phyloP scores from a whole-genome alignment of 2,113 vertebrate species.

The Malurus melanocephalus region DNA sequence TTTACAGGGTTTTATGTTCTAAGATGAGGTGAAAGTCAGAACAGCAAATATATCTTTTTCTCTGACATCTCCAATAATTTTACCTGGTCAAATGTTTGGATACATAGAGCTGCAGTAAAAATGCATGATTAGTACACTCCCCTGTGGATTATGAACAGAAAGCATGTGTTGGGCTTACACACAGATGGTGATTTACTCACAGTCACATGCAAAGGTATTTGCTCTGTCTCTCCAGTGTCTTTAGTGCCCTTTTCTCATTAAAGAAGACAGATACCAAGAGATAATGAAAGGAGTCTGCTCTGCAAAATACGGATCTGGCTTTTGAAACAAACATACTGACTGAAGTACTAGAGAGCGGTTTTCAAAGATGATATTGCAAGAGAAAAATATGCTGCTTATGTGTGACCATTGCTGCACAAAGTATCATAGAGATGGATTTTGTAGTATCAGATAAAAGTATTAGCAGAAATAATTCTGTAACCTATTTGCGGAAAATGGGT shows the following conservation, averaged over 20 bases:
- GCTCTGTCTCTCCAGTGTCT: conserved; percentile 7
- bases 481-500: not conserved
- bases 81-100: conserved; percentile 42
- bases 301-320: not conserved
- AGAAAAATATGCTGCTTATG: not conserved
- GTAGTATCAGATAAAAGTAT: not conserved
- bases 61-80: conserved; percentile 39
- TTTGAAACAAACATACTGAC: not conserved
- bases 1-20: conserved; percentile 42
- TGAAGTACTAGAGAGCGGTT: not conserved
- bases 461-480: not conserved
- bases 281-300: not conserved
- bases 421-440: not conserved
- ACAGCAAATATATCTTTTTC: conserved; percentile 59
- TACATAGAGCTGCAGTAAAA: conserved; percentile 42
- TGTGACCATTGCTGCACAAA: not conserved
- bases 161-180: conserved; percentile 21
- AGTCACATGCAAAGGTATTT: conserved; percentile 24
- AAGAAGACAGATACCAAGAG: conserved; percentile 37
- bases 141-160: conserved; percentile 30
- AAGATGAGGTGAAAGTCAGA: conserved; percentile 56
- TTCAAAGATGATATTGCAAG: not conserved
- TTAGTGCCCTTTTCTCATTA: conserved; percentile 28
- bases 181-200: conserved; percentile 36
- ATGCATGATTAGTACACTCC: conserved; percentile 5